Evolutionary conservation across 2,113 vertebrate genomes (phyloP).

Genomic region (Sterrhoptilus dennistouni): DNA sequence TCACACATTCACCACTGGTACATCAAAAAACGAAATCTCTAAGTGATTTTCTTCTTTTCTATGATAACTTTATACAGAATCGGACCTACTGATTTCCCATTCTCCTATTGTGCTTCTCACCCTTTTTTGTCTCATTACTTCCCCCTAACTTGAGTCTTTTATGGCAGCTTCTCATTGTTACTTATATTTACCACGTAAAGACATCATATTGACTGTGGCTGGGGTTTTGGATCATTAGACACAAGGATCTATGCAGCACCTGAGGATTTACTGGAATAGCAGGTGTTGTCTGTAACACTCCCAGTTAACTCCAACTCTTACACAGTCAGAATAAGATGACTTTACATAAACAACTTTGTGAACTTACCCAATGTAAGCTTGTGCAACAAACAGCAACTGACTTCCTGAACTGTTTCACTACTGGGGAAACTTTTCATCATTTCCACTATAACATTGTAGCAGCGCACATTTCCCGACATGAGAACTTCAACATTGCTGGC

Average conservation of each 20-base stretch:
- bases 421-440: conserved; percentile 82
- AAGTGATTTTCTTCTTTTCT: neutral
- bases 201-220: neutral
- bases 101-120: neutral
- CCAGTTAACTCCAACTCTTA: neutral
- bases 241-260: neutral
- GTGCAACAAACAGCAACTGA: conserved; percentile 86
- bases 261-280: neutral
- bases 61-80: neutral
- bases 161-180: neutral
- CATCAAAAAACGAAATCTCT: neutral
- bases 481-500: conserved; percentile 92
- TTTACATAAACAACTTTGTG: neutral
- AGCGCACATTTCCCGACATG: conserved; percentile 93
- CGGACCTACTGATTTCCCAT: neutral
- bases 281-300: neutral
- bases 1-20: neutral
- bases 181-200: neutral
- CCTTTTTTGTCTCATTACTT: neutral
- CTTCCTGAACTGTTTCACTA: conserved; percentile 86
- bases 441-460: conserved; percentile 84
- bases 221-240: neutral
- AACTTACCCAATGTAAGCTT: conserved; percentile 89
- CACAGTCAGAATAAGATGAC: neutral
- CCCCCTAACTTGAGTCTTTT: neutral